Evolutionary conservation across 2,113 vertebrate species (phyloP).

Genomic region (Vireo altiloquus): DNA sequence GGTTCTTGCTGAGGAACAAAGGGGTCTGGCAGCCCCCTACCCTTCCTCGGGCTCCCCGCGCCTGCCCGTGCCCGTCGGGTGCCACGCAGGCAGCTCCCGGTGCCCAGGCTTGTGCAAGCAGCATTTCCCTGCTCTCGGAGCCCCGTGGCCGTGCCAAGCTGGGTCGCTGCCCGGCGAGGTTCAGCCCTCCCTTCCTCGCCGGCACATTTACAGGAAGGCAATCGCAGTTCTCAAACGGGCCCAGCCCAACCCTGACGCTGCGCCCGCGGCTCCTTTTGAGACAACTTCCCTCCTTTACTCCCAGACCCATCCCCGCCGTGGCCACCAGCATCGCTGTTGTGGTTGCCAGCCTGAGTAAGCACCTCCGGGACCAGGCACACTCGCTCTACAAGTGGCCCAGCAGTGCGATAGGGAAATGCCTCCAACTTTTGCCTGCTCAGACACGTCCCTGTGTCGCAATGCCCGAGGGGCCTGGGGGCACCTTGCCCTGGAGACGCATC

Average conservation of each 20-base stretch:
- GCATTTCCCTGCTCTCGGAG: background rate
- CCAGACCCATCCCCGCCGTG: accelerated
- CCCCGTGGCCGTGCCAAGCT: background rate
- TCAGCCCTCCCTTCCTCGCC: background rate
- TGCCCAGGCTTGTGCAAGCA: background rate
- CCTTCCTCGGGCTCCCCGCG: accelerated
- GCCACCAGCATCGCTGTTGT: accelerated
- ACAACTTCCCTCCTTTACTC: background rate
- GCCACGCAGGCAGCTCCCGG: background rate
- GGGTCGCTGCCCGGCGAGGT: background rate
- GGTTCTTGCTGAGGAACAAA: background rate
- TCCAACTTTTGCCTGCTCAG: background rate
- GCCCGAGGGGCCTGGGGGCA: background rate
- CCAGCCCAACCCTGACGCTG: background rate
- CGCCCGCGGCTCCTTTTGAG: background rate
- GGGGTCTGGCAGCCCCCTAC: background rate
- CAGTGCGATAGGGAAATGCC: background rate
- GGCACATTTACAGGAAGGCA: background rate
- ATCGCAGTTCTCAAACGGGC: background rate
- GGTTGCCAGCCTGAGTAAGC: background rate
- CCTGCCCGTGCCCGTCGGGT: background rate
- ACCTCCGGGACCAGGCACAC: accelerated
- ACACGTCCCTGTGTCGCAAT: accelerated
- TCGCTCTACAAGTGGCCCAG: background rate
- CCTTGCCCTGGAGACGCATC: background rate